A percentile compares a stretch with the other conserved stretches of the same genome.
Evolutionary conservation across 2,113 vertebrate species (phyloP).

Genomic region (Corvus cornix): DNA sequence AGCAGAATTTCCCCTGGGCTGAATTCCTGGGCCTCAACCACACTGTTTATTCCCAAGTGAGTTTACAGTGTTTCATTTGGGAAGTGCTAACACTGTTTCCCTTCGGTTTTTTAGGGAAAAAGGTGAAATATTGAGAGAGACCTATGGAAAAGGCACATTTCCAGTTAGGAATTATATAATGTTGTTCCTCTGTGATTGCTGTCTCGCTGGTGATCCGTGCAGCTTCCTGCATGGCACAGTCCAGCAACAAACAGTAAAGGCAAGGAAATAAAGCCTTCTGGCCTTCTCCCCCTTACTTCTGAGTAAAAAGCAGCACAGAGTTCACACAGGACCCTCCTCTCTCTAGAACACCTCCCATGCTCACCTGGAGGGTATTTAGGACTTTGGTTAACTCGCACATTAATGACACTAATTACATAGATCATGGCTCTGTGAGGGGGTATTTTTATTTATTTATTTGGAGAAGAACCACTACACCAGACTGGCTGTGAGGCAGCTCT

Average conservation of each 20-base stretch:
- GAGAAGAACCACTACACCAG: neutral
- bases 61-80: neutral
- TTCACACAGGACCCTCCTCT: neutral
- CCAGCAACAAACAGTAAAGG: neutral
- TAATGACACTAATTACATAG: neutral
- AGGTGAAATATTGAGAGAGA: neutral
- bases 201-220: neutral
- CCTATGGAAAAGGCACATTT: neutral
- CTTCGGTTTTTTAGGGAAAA: neutral
- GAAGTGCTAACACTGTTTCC: neutral
- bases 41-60: slow-evolving; percentile 37
- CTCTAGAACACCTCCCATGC: neutral
- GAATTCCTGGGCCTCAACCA: slow-evolving; percentile 42
- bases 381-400: neutral
- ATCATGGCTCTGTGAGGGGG: neutral
- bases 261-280: neutral
- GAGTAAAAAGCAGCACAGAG: neutral
- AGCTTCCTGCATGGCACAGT: neutral
- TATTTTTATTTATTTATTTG: neutral
- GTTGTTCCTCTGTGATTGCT: neutral
- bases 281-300: neutral
- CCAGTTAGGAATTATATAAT: neutral
- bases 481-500: neutral
- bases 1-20: neutral
- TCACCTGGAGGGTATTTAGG: neutral